A percentile compares a stretch with the other conserved stretches of the same genome.
Conservation (phyloP, 2,888 invertebrate species). For the Sinodicranocentrus sp. region DNA sequence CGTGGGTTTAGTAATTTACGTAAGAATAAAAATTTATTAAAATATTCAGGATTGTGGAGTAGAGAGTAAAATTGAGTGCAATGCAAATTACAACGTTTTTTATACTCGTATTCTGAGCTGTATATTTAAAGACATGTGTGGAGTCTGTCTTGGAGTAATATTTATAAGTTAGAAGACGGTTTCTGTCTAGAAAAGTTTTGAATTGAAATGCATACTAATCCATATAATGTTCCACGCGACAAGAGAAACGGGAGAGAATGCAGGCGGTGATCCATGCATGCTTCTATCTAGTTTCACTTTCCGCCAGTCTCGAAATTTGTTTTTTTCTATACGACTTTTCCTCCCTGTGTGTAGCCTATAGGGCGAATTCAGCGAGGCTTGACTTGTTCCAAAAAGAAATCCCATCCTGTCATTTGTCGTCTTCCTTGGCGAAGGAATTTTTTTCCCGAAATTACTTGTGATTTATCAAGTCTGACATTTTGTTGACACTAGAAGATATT, state of each 20-base stretch:
- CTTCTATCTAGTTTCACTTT: constrained; percentile 1
- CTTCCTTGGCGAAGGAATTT: constrained; percentile 22
- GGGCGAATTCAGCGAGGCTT: constrained; percentile 29
- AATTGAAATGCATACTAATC: no score
- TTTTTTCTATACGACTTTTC: not conserved
- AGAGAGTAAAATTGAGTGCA: no score
- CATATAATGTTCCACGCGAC: no score
- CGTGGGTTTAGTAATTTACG: no score
- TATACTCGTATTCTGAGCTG: no score
- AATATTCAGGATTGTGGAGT: no score
- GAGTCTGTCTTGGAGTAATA: no score
- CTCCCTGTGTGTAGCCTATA: not conserved
- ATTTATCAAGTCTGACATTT: constrained; percentile 68
- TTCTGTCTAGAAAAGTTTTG: no score
- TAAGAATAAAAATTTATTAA: no score
- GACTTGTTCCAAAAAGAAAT: constrained; percentile 41
- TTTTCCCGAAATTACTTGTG: constrained; percentile 51
- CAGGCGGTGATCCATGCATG: not conserved
- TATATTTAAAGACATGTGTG: no score
- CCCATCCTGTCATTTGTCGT: constrained; percentile 49
- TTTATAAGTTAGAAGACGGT: no score
- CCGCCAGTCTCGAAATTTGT: not conserved
- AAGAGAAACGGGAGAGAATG: not conserved
- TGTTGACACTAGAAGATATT: constrained; percentile 63
- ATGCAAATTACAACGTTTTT: no score